A percentile compares a stretch with the other conserved stretches of the same genome.
These are phyloP conservation scores for Stenolophus ochropezus DNA, from an alignment of 2,888 invertebrate genomes.

Conservation along the genomic window DNA sequence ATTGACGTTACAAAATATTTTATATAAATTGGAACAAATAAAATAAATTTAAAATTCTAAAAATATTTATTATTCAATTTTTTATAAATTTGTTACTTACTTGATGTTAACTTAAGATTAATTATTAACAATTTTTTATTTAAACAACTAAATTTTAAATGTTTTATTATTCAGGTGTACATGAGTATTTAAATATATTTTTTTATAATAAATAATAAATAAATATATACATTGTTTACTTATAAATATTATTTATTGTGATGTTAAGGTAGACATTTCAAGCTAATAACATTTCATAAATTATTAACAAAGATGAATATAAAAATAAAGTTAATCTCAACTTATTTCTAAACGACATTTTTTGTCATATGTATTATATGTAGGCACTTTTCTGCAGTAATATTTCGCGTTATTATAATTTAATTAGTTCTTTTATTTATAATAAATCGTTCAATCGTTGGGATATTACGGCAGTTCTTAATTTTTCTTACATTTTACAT, in stretches of 20 bases:
- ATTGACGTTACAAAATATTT: too few relatives aligned
- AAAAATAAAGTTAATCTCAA: conserved; percentile 55
- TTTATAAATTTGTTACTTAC: too few relatives aligned
- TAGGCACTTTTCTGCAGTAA: neutral
- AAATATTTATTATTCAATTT: too few relatives aligned
- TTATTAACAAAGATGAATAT: conserved; percentile 55
- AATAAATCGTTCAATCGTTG: neutral
- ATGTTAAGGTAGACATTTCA: neutral
- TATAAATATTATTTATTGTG: neutral
- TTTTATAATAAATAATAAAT: too few relatives aligned
- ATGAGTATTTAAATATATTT: too few relatives aligned
- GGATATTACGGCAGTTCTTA: neutral
- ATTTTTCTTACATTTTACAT: neutral
- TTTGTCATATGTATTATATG: neutral
- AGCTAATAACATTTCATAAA: conserved; percentile 20
- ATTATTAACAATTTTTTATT: too few relatives aligned
- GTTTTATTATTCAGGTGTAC: too few relatives aligned
- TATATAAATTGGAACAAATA: too few relatives aligned
- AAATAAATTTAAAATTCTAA: too few relatives aligned
- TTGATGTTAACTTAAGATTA: too few relatives aligned
- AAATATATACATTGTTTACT: neutral
- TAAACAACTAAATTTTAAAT: too few relatives aligned
- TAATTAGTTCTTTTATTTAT: neutral
- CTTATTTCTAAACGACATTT: neutral
- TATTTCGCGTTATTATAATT: too few relatives aligned